Evolutionary conservation across 2,888 invertebrate species (phyloP).

Genomic region (Tachina grossa): DNA sequence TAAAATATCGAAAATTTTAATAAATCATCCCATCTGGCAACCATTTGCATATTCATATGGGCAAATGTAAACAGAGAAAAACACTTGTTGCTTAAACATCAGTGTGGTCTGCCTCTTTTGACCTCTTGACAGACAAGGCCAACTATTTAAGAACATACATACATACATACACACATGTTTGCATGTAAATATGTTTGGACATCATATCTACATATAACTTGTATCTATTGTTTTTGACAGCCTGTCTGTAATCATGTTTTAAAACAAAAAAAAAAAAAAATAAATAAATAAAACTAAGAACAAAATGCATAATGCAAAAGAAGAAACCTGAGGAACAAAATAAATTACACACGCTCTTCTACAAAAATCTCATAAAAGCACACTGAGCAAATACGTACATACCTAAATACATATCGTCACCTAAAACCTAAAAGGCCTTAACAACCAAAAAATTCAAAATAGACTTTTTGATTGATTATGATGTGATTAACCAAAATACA

Average conservation of each 20-base stretch:
- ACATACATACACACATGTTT: not conserved
- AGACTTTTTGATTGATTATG: no score
- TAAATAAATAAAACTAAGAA: not conserved
- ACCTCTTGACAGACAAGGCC: not conserved
- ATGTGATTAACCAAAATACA: no score
- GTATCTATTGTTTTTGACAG: slow-evolving; percentile 38
- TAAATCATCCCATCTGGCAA: no score
- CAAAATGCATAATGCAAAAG: slow-evolving; percentile 7
- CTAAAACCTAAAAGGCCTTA: no score
- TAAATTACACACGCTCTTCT: slow-evolving; percentile 8
- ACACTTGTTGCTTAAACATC: slow-evolving; percentile 41
- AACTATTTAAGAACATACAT: not conserved
- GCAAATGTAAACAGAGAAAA: slow-evolving; percentile 25
- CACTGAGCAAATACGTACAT: not conserved
- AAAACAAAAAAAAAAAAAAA: not conserved
- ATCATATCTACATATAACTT: not conserved
- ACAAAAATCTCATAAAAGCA: not conserved
- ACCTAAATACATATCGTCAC: not conserved
- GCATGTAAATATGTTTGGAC: not conserved
- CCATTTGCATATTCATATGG: not conserved
- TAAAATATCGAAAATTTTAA: no score
- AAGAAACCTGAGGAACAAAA: slow-evolving; percentile 11
- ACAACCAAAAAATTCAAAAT: no score
- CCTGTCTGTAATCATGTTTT: slow-evolving; percentile 41
- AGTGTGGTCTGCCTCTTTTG: slow-evolving; percentile 2